Percentiles rank a stretch among this genome's conserved stretches.
Evolutionary conservation across 2,888 invertebrate species (phyloP).

Genomic region (Choreutis nemorana): DNA sequence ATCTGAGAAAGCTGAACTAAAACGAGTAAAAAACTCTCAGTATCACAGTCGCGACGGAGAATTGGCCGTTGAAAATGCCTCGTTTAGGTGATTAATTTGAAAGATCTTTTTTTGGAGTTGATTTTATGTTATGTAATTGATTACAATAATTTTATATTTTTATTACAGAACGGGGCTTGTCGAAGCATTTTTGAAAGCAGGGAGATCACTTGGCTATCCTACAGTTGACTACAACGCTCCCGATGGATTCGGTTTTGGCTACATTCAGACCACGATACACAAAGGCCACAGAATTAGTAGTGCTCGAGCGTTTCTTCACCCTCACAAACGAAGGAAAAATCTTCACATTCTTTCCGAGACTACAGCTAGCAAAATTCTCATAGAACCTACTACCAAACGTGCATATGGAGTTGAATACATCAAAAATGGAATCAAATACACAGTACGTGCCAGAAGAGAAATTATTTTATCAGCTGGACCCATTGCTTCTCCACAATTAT

Average conservation of each 20-base stretch:
- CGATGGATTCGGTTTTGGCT: constrained; percentile 68
- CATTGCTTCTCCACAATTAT: constrained; percentile 86
- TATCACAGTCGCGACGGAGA: constrained; percentile 71
- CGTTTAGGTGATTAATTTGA: constrained; percentile 44
- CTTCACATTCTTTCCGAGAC: constrained; percentile 58
- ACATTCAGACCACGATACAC: constrained; percentile 56
- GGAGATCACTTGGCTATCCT: constrained; percentile 61
- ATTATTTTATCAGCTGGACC: constrained; percentile 88
- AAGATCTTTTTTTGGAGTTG: neutral
- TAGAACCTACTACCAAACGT: constrained; percentile 63
- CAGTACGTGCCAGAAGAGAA: constrained; percentile 75
- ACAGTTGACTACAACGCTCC: constrained; percentile 70
- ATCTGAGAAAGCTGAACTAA: constrained; percentile 63
- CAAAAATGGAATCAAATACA: constrained; percentile 54
- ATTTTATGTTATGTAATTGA: neutral
- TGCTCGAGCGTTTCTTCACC: constrained; percentile 72
- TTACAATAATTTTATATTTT: constrained; percentile 7
- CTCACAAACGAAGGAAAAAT: constrained; percentile 69
- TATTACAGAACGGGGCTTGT: constrained; percentile 55
- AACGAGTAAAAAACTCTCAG: constrained; percentile 48
- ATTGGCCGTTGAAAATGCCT: constrained; percentile 69
- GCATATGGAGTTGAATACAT: constrained; percentile 76
- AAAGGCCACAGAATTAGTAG: constrained; percentile 73
- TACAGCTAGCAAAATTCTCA: constrained; percentile 42
- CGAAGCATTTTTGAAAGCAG: constrained; percentile 68